phyloP scores from a whole-genome alignment of 1,140 invertebrate species.

The Sycobia sp. region DNA sequence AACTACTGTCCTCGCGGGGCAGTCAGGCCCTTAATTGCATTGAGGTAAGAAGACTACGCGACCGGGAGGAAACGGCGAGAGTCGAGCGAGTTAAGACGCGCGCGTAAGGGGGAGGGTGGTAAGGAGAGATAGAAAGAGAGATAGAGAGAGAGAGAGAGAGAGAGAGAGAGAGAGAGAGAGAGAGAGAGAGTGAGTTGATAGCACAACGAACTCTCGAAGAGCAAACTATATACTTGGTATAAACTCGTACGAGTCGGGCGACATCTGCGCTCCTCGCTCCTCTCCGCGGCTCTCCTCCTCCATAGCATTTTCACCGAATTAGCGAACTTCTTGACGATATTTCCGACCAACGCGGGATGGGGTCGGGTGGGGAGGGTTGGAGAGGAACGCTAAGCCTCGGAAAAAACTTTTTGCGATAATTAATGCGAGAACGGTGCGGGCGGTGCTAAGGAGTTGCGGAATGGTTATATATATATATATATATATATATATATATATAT shows the following conservation, averaged over 20 bases:
- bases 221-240: constrained; percentile 15
- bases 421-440: too few species aligned
- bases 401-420: constrained; percentile 25
- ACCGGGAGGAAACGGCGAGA: constrained; percentile 7
- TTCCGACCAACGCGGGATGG: too few species aligned
- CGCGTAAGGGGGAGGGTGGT: background rate
- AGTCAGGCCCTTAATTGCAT: constrained; percentile 46
- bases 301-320: constrained; percentile 21
- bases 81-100: too few species aligned
- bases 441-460: too few species aligned
- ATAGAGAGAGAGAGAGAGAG: background rate
- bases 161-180: background rate
- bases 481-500: too few species aligned
- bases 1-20: constrained; percentile 43
- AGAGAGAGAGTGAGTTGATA: background rate
- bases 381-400: background rate
- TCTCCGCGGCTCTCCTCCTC: background rate
- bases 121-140: background rate
- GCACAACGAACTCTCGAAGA: background rate
- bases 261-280: constrained; percentile 22
- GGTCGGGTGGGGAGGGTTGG: too few species aligned
- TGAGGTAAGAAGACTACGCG: constrained; percentile 32
- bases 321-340: constrained; percentile 23
- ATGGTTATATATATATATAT: too few species aligned
- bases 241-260: constrained; percentile 27